phyloP scores from a whole-genome alignment of 2,888 invertebrate species.

The Metalampra italica region DNA sequence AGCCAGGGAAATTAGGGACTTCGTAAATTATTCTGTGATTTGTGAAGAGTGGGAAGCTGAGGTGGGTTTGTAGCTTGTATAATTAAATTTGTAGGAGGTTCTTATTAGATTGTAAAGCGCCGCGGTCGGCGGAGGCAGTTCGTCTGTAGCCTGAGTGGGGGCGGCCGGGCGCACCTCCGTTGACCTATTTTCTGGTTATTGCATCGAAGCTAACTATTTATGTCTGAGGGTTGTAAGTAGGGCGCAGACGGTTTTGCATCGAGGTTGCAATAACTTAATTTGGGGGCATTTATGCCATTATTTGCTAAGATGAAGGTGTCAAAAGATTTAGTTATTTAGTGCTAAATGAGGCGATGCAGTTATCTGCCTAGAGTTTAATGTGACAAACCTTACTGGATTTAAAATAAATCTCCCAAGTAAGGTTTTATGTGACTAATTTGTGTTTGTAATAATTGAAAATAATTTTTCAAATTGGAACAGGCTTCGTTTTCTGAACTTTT shows the following conservation, averaged over 20 bases:
- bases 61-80: slow-evolving; percentile 21
- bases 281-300: slow-evolving; percentile 17
- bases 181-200: slow-evolving; percentile 78
- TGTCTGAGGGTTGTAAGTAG: slow-evolving; percentile 63
- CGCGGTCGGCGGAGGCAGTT: slow-evolving; percentile 47
- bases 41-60: slow-evolving; percentile 13
- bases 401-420: no score
- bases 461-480: no score
- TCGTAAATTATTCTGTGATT: slow-evolving; percentile 27
- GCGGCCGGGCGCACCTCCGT: slow-evolving; percentile 73
- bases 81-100: slow-evolving; percentile 48
- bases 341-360: slow-evolving; percentile 3
- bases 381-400: no score
- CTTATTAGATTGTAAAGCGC: slow-evolving; percentile 50
- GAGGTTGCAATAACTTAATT: slow-evolving; percentile 43
- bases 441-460: no score
- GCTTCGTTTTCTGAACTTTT: no score
- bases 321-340: slow-evolving; percentile 12
- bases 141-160: slow-evolving; percentile 48
- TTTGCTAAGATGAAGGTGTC: slow-evolving; percentile 3
- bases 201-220: slow-evolving; percentile 73
- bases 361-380: no score
- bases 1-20: slow-evolving; percentile 20
- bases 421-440: no score
- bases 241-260: slow-evolving; percentile 57